These are phyloP conservation scores for Rhipidura dahli DNA, from an alignment of 2,113 vertebrate species.

Conservation along the genomic window DNA sequence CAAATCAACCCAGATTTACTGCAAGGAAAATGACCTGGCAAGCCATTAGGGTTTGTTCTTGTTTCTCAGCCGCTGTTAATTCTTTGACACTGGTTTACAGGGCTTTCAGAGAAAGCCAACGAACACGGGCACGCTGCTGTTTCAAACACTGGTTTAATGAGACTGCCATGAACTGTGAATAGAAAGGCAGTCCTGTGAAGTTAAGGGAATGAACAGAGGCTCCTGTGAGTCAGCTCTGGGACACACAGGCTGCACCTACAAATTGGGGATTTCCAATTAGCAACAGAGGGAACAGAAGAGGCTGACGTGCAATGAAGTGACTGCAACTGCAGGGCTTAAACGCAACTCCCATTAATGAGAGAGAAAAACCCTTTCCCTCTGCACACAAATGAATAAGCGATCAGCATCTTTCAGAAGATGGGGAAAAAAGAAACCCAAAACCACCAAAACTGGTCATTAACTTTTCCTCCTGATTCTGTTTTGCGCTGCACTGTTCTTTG, in stretches of 20 bases:
- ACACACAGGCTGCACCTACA: slow-evolving; percentile 22
- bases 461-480: background rate
- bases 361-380: background rate
- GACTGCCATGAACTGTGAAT: slow-evolving; percentile 26
- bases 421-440: background rate
- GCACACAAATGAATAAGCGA: background rate
- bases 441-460: background rate
- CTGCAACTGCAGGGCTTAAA: background rate
- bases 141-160: slow-evolving; percentile 26
- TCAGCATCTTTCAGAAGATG: background rate
- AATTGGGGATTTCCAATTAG: slow-evolving; percentile 54
- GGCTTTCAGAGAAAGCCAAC: slow-evolving; percentile 5
- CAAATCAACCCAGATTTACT: slow-evolving; percentile 6
- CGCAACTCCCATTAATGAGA: background rate
- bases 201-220: background rate
- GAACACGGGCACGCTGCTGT: background rate
- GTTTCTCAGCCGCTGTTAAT: background rate
- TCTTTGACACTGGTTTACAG: slow-evolving; percentile 21
- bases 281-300: background rate
- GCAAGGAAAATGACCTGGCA: slow-evolving; percentile 4
- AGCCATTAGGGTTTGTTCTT: background rate
- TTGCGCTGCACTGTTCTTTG: accelerated
- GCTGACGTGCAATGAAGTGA: background rate
- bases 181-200: slow-evolving; percentile 36
- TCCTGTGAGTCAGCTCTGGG: slow-evolving; percentile 37